Percentiles rank a stretch among this genome's conserved stretches.
Evolutionary conservation across 1,140 invertebrate genomes (phyloP).

Genomic region (Meloidogyne exigua): DNA sequence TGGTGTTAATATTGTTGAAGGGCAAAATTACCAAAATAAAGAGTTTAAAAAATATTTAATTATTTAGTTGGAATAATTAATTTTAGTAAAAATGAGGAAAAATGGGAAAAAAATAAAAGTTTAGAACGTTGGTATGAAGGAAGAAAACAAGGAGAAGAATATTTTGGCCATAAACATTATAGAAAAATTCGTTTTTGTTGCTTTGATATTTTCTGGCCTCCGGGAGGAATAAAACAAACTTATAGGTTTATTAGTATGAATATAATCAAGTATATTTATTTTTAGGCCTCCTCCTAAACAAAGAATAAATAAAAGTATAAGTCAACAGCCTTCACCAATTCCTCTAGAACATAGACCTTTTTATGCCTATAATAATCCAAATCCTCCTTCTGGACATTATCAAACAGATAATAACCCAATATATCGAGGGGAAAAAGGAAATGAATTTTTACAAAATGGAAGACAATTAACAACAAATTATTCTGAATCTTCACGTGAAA

Average conservation of each 20-base stretch:
- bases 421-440: not conserved
- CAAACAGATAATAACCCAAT: not conserved
- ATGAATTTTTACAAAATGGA: not conserved
- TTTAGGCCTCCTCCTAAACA: not conserved
- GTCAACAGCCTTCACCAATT: not conserved
- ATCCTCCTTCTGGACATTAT: not conserved
- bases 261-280: not conserved
- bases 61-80: not conserved
- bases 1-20: not conserved
- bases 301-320: not conserved
- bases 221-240: constrained; percentile 14
- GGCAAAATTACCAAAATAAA: not conserved
- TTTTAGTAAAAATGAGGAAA: not conserved
- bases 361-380: not conserved
- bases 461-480: not conserved
- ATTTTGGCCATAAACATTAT: constrained; percentile 16
- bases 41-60: not conserved
- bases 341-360: not conserved
- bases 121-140: constrained; percentile 7
- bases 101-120: not conserved
- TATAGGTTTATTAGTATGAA: not conserved
- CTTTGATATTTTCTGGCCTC: constrained; percentile 27
- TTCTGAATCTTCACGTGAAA: not conserved
- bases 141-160: not conserved
- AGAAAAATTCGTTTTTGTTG: constrained; percentile 29